Evolutionary conservation across 2,113 vertebrate genomes (phyloP), one percentile per base, ranked within the genome.

Genomic region (Cottus gobio): DNA sequence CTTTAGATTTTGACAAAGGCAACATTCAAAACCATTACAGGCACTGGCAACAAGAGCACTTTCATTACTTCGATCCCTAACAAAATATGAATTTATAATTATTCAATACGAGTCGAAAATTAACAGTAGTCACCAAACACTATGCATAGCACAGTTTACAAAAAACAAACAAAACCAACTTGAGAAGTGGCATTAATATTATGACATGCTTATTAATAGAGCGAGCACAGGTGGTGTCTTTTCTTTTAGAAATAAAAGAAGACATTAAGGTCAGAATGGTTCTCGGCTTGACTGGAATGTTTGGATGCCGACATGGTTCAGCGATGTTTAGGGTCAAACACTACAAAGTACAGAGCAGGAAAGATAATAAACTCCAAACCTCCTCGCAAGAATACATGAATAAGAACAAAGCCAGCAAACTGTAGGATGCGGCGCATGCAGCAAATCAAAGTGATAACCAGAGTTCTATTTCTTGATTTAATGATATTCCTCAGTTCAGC

Each of bases 41-140:
- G 80, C 90, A 84, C 85, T 12, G 50, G 69, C 82, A 64, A 85
- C 90, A 91, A 92, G 88, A 93, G 90, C 90, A 93, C 87, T 92
- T 92, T 37, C 50, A 82, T 89, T 77, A 87, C 60, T 83, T 83
- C 37, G 4, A 37, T 82, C 79, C 13, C n/a, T 44, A 36, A 75
- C 42, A 48, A 60, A 50, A 70, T 37, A 80, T 54, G 22, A 67
- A 80, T 65, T 9, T 30, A 77, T 36, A n/a, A 20, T 46, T 54
- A 71, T 68, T 39, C 28, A n/a, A 73, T 52, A 78, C 0, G 4
- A 61, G 48, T 73, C 52, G 44, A 12, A 76, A 75, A 68, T 52
- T 3, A 75, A 77, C 67, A 71, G 75, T 65, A 89, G 50, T 87
- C 67, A 83, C 69, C 11, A 36, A 80, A 76, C 57, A 60, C 73